Conservation (phyloP, 2,797 vertebrate genomes). For the Anomalospiza imberbis region DNA sequence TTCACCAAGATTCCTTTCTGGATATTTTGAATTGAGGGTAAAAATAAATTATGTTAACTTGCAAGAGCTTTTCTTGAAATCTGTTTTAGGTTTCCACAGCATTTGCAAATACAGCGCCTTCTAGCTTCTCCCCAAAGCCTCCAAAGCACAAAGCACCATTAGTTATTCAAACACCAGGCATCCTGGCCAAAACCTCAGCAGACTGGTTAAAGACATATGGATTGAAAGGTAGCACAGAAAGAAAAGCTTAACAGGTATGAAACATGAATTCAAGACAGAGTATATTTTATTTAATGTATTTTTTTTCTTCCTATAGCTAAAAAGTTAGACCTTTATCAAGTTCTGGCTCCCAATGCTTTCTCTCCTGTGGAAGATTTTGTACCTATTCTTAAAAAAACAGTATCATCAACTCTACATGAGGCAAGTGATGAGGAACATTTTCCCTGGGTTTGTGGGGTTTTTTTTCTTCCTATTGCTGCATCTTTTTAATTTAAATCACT, state of each 20-base stretch:
- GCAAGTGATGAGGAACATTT: conserved; percentile 23
- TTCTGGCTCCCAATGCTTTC: conserved; percentile 79
- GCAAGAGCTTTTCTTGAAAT: conserved; percentile 16
- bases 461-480: not conserved
- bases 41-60: not conserved
- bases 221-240: conserved; percentile 75
- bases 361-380: conserved; percentile 77
- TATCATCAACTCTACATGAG: conserved; percentile 78
- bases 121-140: conserved; percentile 48
- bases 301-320: conserved; percentile 69
- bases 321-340: conserved; percentile 80
- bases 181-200: conserved; percentile 69
- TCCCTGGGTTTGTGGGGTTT: not conserved
- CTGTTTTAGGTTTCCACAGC: conserved; percentile 66
- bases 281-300: not conserved
- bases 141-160: conserved; percentile 65
- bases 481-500: not conserved
- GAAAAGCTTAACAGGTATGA: not conserved
- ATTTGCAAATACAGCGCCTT: conserved; percentile 5
- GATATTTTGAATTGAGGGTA: not conserved
- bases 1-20: not conserved
- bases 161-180: conserved; percentile 67
- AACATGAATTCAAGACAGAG: not conserved
- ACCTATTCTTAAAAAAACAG: conserved; percentile 79
- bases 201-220: conserved; percentile 82